Conservation (phyloP, 1,140 invertebrate species). For the Caerostris extrusa region DNA sequence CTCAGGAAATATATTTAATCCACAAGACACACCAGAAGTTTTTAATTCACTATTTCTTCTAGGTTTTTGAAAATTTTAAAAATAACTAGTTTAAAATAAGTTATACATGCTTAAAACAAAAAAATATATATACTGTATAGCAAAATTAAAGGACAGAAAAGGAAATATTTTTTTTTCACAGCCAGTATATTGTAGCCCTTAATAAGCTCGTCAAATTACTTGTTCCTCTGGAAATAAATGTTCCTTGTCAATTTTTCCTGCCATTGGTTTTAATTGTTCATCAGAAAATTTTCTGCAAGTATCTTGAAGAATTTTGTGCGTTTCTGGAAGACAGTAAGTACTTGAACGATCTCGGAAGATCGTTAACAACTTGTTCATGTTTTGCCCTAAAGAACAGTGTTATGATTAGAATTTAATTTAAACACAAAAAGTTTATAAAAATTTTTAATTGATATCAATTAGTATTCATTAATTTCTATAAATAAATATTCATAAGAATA, state of each 20-base stretch:
- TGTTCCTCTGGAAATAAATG: constrained; percentile 91
- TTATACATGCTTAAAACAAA: neutral
- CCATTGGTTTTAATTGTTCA: constrained; percentile 92
- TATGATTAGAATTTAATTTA: neutral
- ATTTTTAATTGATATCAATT: too few species aligned
- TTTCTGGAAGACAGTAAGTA: constrained; percentile 87
- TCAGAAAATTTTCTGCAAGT: constrained; percentile 96
- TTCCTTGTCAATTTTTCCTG: constrained; percentile 91
- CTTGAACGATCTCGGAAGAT: constrained; percentile 27
- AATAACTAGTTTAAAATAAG: neutral
- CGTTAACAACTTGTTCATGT: neutral
- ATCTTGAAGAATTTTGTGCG: constrained; percentile 94
- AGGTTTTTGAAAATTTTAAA: neutral
- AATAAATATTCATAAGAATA: too few species aligned
- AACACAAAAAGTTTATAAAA: neutral
- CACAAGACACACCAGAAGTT: too few species aligned
- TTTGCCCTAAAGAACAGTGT: neutral
- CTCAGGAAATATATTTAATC: too few species aligned
- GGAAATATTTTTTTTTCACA: neutral
- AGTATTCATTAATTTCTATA: too few species aligned
- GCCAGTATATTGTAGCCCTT: neutral
- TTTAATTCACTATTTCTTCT: neutral
- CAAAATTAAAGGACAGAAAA: neutral
- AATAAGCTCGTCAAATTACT: constrained; percentile 81
- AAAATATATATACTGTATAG: neutral